Percentiles rank a stretch among this genome's conserved stretches.
Evolutionary conservation across 2,113 vertebrate genomes (phyloP).

Genomic region (Paratilapia polleni): DNA sequence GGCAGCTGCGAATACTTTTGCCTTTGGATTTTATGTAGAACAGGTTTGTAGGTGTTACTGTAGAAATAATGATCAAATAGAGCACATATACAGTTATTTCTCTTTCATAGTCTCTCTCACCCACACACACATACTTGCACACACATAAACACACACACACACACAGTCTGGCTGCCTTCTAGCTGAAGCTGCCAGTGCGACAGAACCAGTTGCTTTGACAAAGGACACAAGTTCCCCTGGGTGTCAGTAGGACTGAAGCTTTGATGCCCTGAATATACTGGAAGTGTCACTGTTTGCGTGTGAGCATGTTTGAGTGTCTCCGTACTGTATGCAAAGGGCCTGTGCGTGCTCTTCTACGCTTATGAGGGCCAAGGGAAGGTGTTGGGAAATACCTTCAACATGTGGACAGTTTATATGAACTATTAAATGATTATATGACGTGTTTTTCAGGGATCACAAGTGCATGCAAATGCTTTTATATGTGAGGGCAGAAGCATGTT

Average conservation of each 20-base stretch:
- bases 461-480: neutral
- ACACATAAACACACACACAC: slow-evolving; percentile 11
- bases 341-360: neutral
- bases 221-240: slow-evolving; percentile 78
- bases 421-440: neutral
- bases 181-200: slow-evolving; percentile 70
- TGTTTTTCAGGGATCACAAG: neutral
- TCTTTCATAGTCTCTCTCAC: neutral
- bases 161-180: slow-evolving; percentile 47
- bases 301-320: neutral
- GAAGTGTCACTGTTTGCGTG: slow-evolving; percentile 50
- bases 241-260: slow-evolving; percentile 62
- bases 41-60: neutral
- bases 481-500: neutral
- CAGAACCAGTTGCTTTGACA: slow-evolving; percentile 74
- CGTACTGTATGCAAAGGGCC: neutral
- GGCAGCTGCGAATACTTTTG: neutral
- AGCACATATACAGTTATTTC: neutral
- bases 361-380: neutral
- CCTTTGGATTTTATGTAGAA: neutral
- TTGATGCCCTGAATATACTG: slow-evolving; percentile 55
- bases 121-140: slow-evolving; percentile 1
- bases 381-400: neutral
- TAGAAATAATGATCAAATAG: neutral
- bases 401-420: neutral